These are phyloP conservation scores for Amphiura filiformis DNA, from an alignment of 35 echinoderm and acorn worm species.

Conservation along the genomic window DNA sequence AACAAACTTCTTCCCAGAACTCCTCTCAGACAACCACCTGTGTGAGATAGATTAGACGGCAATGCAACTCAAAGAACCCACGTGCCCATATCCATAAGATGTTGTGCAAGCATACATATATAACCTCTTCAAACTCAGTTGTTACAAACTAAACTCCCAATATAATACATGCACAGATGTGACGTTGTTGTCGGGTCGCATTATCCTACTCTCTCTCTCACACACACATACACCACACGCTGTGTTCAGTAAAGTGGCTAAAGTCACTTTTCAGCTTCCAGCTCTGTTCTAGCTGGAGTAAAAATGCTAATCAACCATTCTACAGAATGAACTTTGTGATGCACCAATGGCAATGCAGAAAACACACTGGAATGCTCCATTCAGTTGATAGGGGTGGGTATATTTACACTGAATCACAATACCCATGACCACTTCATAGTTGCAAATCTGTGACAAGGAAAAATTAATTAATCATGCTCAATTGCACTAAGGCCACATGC, in stretches of 20 bases:
- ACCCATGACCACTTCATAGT: background rate
- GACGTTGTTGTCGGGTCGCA: too few relatives aligned
- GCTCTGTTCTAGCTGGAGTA: background rate
- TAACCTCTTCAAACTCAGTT: background rate
- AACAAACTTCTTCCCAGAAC: background rate
- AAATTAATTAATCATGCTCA: background rate
- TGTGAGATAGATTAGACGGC: too few relatives aligned
- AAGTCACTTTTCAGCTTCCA: conserved; percentile 11
- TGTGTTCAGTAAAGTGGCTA: background rate
- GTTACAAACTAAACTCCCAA: background rate
- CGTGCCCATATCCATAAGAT: background rate
- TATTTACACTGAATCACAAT: background rate
- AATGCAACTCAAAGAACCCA: background rate
- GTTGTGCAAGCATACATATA: background rate
- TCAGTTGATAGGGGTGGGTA: background rate
- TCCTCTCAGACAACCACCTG: background rate
- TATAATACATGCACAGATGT: background rate
- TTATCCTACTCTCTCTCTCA: too few relatives aligned
- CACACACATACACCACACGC: background rate
- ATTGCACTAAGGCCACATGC: background rate
- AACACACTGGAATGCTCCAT: background rate
- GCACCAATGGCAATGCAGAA: background rate
- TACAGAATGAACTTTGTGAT: background rate
- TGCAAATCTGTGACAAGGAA: background rate
- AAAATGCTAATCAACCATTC: conserved; percentile 6